A percentile compares a stretch with the other conserved stretches of the same genome.
Conservation (phyloP, 1,140 invertebrate species). For the Scaptomyza pallida region DNA sequence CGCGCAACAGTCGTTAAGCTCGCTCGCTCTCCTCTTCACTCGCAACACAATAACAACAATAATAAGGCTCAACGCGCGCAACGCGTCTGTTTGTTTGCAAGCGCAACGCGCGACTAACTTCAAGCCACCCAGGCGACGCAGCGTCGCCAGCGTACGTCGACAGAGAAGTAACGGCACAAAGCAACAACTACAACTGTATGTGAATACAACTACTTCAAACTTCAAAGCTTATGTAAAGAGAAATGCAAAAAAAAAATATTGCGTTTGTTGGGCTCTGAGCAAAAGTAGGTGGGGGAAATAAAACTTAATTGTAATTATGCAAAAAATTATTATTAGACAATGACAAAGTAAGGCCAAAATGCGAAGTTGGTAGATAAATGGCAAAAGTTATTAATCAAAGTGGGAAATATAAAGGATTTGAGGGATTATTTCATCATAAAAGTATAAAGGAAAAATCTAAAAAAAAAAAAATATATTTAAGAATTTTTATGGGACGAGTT, state of each 20-base stretch:
- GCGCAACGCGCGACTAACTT: slow-evolving; percentile 63
- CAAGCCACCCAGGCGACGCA: slow-evolving; percentile 40
- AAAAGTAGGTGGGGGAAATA: slow-evolving; percentile 56
- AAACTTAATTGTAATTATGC: slow-evolving; percentile 50
- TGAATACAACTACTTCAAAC: not conserved
- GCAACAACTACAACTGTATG: slow-evolving; percentile 21
- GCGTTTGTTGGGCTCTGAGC: too few relatives aligned
- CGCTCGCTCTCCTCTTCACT: not conserved
- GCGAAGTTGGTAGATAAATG: not conserved
- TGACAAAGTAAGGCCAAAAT: slow-evolving; percentile 21
- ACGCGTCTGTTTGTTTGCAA: slow-evolving; percentile 69
- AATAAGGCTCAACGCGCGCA: slow-evolving; percentile 34
- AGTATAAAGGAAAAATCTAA: too few relatives aligned
- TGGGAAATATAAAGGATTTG: too few relatives aligned
- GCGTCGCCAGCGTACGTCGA: slow-evolving; percentile 33
- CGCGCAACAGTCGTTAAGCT: slow-evolving; percentile 11
- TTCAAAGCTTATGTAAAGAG: slow-evolving; percentile 57
- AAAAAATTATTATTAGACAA: slow-evolving; percentile 24
- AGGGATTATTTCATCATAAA: too few relatives aligned
- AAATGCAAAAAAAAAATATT: slow-evolving; percentile 54
- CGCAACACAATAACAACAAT: slow-evolving; percentile 9
- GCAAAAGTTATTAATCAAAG: slow-evolving; percentile 16
- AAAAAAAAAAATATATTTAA: too few relatives aligned
- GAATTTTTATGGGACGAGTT: too few relatives aligned
- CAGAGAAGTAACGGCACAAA: slow-evolving; percentile 11